Conservation (phyloP, 2,113 vertebrate species). For the Drymodes brunneopygia region DNA sequence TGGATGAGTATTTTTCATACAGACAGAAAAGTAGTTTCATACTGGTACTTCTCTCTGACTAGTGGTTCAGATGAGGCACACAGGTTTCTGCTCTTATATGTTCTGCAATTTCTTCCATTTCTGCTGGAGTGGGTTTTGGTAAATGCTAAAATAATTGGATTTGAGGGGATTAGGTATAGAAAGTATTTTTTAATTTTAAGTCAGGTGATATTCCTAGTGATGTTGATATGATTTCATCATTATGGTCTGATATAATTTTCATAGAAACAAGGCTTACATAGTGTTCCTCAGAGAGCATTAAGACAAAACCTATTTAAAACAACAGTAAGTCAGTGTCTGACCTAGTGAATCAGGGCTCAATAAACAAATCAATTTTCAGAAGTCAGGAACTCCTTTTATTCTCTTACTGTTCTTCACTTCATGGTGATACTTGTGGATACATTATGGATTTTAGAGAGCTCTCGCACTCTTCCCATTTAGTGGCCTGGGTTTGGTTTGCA, state of each 20-base stretch:
- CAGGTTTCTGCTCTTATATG: neutral
- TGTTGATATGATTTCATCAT: neutral
- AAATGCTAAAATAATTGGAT: neutral
- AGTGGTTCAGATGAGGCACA: neutral
- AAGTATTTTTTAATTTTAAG: neutral
- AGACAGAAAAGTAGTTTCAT: neutral
- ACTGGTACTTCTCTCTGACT: neutral
- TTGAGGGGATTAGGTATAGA: neutral
- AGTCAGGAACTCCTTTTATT: neutral
- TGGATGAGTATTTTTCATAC: neutral
- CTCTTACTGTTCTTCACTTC: neutral
- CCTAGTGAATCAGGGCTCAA: neutral
- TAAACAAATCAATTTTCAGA: neutral
- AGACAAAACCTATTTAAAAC: neutral
- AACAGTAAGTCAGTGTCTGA: neutral
- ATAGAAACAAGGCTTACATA: neutral
- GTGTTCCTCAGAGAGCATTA: neutral
- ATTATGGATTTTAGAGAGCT: neutral
- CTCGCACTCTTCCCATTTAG: neutral
- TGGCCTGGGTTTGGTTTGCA: neutral
- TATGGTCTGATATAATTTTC: neutral
- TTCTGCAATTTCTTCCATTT: neutral
- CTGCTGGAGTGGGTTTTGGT: neutral
- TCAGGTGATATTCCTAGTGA: neutral
- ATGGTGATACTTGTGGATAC: accelerated